These are phyloP conservation scores for Epirrhoe tristata DNA, from an alignment of 2,888 invertebrate species.

Conservation along the genomic window DNA sequence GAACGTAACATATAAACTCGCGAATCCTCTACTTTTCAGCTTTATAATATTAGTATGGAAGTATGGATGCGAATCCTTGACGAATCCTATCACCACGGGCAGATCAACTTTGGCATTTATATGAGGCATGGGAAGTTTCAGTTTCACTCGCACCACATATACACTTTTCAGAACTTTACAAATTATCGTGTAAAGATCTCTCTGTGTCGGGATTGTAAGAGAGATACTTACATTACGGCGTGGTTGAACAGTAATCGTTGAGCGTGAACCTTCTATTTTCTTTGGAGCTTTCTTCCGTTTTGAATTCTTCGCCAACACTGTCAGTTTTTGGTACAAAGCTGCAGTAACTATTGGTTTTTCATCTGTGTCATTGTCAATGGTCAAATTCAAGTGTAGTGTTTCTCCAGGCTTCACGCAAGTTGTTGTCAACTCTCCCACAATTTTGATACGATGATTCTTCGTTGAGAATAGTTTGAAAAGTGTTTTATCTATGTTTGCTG, in stretches of 20 bases:
- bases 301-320: background rate
- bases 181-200: conserved; percentile 35
- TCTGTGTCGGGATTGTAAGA: background rate
- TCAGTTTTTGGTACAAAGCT: background rate
- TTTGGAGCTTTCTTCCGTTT: background rate
- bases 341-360: conserved; percentile 23
- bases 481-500: conserved; percentile 37
- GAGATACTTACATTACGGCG: background rate
- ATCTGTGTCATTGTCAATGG: conserved; percentile 34
- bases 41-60: too few relatives aligned
- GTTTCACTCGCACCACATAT: conserved; percentile 28
- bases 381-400: conserved; percentile 20
- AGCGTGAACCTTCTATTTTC: conserved; percentile 18
- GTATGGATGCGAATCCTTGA: background rate
- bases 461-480: conserved; percentile 30
- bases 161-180: conserved; percentile 29
- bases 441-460: conserved; percentile 19
- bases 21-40: too few relatives aligned
- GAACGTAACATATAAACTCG: too few relatives aligned
- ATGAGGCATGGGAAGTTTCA: conserved; percentile 35
- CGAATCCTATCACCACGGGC: conserved; percentile 31
- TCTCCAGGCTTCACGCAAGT: conserved; percentile 35
- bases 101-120: conserved; percentile 28
- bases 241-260: conserved; percentile 1
- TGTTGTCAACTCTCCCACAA: conserved; percentile 33